Percentiles rank a stretch among this genome's conserved stretches.
Conservation (phyloP, 2,888 invertebrate genomes). For the Spodoptera exigua region DNA sequence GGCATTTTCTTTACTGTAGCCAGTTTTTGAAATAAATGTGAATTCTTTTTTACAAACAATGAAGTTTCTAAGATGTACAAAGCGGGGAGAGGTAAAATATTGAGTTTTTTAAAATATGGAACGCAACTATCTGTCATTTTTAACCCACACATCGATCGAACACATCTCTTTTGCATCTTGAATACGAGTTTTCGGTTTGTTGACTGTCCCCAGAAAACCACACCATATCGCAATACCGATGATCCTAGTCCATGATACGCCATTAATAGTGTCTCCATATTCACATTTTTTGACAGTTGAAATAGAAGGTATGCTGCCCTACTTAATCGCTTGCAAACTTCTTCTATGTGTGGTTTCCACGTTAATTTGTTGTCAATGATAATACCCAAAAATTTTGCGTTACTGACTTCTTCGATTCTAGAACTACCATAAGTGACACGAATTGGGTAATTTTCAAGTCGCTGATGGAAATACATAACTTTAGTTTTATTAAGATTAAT, state of each 20-base stretch:
- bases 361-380: not conserved
- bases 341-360: not conserved
- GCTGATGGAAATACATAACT: too few relatives aligned
- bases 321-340: not conserved
- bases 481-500: too few relatives aligned
- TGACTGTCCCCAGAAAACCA: too few relatives aligned
- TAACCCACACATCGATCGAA: not conserved
- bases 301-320: not conserved
- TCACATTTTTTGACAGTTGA: conserved; percentile 1
- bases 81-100: not conserved
- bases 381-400: not conserved
- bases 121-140: not conserved
- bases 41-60: too few relatives aligned
- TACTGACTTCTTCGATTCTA: not conserved
- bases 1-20: too few relatives aligned
- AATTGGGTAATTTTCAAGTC: too few relatives aligned
- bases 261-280: not conserved
- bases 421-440: too few relatives aligned
- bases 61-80: too few relatives aligned
- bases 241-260: not conserved
- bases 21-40: conserved; percentile 3
- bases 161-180: not conserved
- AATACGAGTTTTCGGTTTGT: too few relatives aligned
- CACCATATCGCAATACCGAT: not conserved
- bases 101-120: not conserved